Base-by-base conservation (phyloP, 2,113 vertebrate species). In the Phalacrocorax carbo region DNA sequence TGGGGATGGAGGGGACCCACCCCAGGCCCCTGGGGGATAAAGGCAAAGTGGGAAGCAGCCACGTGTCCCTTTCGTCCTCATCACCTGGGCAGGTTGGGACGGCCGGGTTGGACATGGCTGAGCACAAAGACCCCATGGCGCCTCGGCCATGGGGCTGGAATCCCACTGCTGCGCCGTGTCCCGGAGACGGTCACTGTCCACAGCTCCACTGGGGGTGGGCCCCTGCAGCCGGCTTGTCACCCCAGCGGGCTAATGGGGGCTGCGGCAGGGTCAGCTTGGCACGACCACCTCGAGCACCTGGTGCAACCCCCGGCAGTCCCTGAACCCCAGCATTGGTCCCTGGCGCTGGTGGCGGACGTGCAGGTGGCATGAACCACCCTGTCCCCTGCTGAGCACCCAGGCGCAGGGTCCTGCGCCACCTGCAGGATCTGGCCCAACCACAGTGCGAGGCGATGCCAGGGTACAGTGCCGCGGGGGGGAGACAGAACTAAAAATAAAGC, bases 161-260 rank as follows among this genome's bases (percentile, higher is more conserved):
- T 48, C 49, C 91, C 86, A 82, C 87, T 87, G 89, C 36, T 54
- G 58, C 3, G 18, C 19, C 97, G 98, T 97, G 52, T 97, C 97
- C 92, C 30, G 95, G 98, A 96, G 98, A 99, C 38, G 1, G 96
- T 97, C 98, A 66, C 3, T 55, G 55, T 70, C 72, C 77, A 40
- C 0, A 1, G 54, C 23, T 88, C 68, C 68, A 26, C 44, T 0
- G 5, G 2, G 11, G 82, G 32, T 3, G 8, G 57, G 68, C 78
- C 34, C 91, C 89, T 8, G 11, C 1, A 16, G 57, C 70, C 0
- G 1, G 57, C 26, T 48, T 2, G 20, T 80, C 30, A 21, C 58
- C 57, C 23, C 0, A 3, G 12, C 0, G 23, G 44, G 86, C 65
- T 79, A 79, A 75, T 0, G 0, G 80, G 19, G 60, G 49, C n/a